Percentiles rank a stretch among this genome's conserved stretches.
Evolutionary conservation across 2,888 invertebrate species (phyloP).

Genomic region (Caenorhabditis zanzibari): DNA sequence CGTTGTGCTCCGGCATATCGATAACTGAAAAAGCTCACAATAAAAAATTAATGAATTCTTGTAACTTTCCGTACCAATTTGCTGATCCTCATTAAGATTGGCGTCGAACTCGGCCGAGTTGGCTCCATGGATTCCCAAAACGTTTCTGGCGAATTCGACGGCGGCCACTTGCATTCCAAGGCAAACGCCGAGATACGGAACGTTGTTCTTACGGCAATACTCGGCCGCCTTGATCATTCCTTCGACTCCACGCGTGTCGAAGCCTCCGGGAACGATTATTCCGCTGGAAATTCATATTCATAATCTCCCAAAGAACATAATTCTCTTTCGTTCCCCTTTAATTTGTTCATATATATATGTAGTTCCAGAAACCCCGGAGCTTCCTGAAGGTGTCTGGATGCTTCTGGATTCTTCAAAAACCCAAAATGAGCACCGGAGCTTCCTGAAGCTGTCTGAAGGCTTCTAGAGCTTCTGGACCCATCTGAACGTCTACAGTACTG

Average conservation of each 20-base stretch:
- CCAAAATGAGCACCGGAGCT: no score
- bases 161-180: slow-evolving; percentile 98
- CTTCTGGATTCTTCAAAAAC: no score
- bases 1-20: slow-evolving; percentile 99
- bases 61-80: slow-evolving; percentile 72
- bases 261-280: slow-evolving; percentile 97
- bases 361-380: no score
- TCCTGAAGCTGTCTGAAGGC: no score
- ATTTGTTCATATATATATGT: no score
- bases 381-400: no score
- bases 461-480: no score
- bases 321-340: no score
- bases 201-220: slow-evolving; percentile 93
- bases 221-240: slow-evolving; percentile 95
- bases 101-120: slow-evolving; percentile 92
- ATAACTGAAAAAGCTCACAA: slow-evolving; percentile 84
- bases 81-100: slow-evolving; percentile 68
- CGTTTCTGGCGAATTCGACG: slow-evolving; percentile 94
- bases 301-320: no score
- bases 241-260: slow-evolving; percentile 95
- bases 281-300: slow-evolving; percentile 88
- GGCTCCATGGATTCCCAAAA: slow-evolving; percentile 89
- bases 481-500: no score
- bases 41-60: no score
- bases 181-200: slow-evolving; percentile 93